Evolutionary conservation across 1,140 invertebrate genomes (phyloP).

Genomic region (Pararge aegeria): DNA sequence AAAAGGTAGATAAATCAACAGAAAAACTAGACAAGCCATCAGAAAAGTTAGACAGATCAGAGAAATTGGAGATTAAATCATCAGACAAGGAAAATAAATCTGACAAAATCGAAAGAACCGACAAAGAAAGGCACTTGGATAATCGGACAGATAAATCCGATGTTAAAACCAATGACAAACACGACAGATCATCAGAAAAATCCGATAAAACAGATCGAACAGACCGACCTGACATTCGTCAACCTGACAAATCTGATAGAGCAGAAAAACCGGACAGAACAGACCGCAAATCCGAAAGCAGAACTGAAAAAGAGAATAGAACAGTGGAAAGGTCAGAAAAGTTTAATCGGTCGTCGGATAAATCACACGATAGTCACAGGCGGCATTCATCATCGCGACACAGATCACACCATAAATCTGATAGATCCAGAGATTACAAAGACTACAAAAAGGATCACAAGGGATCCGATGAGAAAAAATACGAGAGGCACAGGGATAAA

Average conservation of each 20-base stretch:
- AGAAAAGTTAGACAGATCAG: constrained; percentile 33
- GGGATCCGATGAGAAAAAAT: constrained; percentile 47
- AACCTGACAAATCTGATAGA: constrained; percentile 32
- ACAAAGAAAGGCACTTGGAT: constrained; percentile 28
- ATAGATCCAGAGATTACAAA: constrained; percentile 45
- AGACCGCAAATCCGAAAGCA: constrained; percentile 28
- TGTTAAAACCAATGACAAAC: constrained; percentile 22
- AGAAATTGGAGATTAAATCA: constrained; percentile 36
- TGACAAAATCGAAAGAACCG: constrained; percentile 28
- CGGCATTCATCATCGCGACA: constrained; percentile 62
- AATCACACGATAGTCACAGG: constrained; percentile 52
- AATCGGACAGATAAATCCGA: constrained; percentile 22
- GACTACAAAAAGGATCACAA: constrained; percentile 57
- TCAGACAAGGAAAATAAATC: constrained; percentile 28
- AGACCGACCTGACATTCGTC: constrained; percentile 32
- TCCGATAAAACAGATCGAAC: constrained; percentile 37
- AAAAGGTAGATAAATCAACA: too few relatives aligned
- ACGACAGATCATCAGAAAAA: constrained; percentile 24
- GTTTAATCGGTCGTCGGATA: constrained; percentile 35
- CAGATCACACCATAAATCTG: constrained; percentile 64
- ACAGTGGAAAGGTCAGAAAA: constrained; percentile 18
- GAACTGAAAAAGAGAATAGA: constrained; percentile 23
- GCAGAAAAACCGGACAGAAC: constrained; percentile 31
- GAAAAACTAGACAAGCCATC: constrained; percentile 32
- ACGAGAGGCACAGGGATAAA: constrained; percentile 52